Conservation (phyloP, 2,888 invertebrate genomes). For the Pristionchus arcanus region DNA sequence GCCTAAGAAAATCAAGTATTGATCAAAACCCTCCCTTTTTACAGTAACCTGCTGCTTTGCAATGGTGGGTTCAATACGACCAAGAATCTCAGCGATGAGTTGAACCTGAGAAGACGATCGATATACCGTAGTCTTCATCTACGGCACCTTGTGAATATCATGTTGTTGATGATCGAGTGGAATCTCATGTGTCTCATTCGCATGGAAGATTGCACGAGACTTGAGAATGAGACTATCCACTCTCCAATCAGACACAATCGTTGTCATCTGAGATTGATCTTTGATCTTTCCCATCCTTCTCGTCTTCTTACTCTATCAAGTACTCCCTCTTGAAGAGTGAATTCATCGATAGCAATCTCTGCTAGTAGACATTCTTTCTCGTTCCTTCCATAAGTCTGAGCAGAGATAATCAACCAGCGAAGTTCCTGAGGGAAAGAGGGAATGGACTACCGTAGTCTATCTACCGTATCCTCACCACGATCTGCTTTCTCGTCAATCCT, state of each 20-base stretch:
- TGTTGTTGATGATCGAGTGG: conserved; percentile 60
- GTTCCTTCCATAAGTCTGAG: conserved; percentile 67
- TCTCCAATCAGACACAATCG: conserved; percentile 41
- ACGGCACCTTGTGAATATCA: conserved; percentile 22
- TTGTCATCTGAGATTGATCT: conserved; percentile 44
- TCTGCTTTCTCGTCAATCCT: conserved; percentile 33
- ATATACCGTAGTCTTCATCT: neutral
- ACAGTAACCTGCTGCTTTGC: conserved; percentile 63
- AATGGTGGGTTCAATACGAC: conserved; percentile 67
- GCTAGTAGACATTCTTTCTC: conserved; percentile 62
- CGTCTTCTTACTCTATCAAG: conserved; percentile 62
- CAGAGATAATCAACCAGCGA: conserved; percentile 66
- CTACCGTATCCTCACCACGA: conserved; percentile 25
- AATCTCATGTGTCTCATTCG: conserved; percentile 71
- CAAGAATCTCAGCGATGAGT: conserved; percentile 68
- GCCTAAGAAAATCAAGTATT: neutral
- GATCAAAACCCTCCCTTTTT: neutral
- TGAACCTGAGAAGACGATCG: conserved; percentile 41
- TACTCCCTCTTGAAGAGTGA: conserved; percentile 67
- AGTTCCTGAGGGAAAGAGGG: conserved; percentile 58
- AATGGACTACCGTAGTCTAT: neutral
- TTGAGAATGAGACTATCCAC: conserved; percentile 41
- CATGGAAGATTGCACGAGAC: conserved; percentile 66
- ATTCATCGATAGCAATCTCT: conserved; percentile 69
- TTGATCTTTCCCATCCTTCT: conserved; percentile 25